phyloP scores from a whole-genome alignment of 2,797 vertebrate genomes.

The Psittacula derbiana region DNA sequence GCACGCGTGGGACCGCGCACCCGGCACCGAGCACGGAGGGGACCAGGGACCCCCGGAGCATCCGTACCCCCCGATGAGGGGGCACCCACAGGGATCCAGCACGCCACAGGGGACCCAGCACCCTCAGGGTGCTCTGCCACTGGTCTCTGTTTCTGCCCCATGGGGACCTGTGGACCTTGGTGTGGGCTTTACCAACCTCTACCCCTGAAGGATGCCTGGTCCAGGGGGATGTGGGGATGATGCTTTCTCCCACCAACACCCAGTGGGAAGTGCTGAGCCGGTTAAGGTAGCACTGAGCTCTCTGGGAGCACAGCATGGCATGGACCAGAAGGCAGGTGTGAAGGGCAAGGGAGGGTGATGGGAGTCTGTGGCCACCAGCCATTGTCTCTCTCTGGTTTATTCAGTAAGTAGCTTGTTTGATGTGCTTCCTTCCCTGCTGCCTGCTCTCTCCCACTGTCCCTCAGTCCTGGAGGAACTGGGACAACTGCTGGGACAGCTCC shows the following conservation, averaged over 20 bases:
- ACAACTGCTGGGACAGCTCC: not conserved
- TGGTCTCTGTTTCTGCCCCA: fast-evolving
- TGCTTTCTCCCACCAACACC: fast-evolving
- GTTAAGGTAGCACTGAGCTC: not conserved
- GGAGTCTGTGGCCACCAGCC: not conserved
- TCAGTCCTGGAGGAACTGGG: too few relatives aligned
- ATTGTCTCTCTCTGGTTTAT: not conserved
- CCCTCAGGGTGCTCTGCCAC: not conserved
- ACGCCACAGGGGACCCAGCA: too few relatives aligned
- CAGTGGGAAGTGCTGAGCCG: not conserved
- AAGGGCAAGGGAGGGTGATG: not conserved
- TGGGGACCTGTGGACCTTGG: fast-evolving
- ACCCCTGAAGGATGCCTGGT: not conserved
- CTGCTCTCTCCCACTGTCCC: fast-evolving
- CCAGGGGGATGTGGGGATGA: fast-evolving
- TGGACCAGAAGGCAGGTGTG: fast-evolving
- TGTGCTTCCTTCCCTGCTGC: not conserved
- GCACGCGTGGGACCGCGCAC: not conserved
- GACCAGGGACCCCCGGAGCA: not conserved
- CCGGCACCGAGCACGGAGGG: fast-evolving
- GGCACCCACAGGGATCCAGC: not conserved
- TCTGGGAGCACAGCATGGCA: fast-evolving
- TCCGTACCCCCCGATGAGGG: not conserved
- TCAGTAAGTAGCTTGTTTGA: not conserved
- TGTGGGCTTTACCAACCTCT: not conserved